phyloP scores from a whole-genome alignment of 2,797 vertebrate genomes.

The Coccyzus lansbergi region DNA sequence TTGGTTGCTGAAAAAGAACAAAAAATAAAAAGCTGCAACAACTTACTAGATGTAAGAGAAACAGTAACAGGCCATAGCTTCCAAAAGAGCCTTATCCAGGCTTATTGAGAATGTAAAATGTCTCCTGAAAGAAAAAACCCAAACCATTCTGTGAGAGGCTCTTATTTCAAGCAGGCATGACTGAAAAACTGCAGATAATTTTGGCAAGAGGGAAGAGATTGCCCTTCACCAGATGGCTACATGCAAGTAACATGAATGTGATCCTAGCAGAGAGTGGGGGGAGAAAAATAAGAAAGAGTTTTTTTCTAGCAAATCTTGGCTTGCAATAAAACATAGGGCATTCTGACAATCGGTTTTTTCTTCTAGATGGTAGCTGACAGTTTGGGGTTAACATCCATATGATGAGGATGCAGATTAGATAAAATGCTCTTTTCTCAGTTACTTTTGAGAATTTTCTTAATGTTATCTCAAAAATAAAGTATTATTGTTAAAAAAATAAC shows the following conservation, averaged over 20 bases:
- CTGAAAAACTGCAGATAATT: constrained; percentile 39
- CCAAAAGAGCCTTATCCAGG: constrained; percentile 33
- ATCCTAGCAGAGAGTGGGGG: background rate
- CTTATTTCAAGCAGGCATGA: constrained; percentile 45
- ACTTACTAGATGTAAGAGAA: constrained; percentile 41
- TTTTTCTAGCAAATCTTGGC: background rate
- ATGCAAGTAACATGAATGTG: background rate
- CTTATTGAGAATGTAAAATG: background rate
- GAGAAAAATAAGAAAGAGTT: background rate
- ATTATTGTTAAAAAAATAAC: background rate
- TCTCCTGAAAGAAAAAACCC: background rate
- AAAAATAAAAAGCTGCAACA: background rate
- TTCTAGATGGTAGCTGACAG: background rate
- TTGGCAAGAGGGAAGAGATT: constrained; percentile 21
- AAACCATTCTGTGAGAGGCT: background rate
- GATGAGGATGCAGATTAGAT: background rate
- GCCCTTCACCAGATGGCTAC: constrained; percentile 16
- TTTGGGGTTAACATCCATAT: background rate
- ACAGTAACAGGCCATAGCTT: constrained; percentile 15
- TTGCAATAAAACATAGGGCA: background rate
- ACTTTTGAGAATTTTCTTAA: background rate
- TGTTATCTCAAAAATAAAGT: background rate
- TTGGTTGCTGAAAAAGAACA: constrained; percentile 16
- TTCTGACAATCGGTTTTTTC: background rate
- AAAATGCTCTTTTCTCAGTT: background rate